Evolutionary conservation across 1,140 invertebrate genomes (phyloP).

Genomic region (Papilio polyxenes): DNA sequence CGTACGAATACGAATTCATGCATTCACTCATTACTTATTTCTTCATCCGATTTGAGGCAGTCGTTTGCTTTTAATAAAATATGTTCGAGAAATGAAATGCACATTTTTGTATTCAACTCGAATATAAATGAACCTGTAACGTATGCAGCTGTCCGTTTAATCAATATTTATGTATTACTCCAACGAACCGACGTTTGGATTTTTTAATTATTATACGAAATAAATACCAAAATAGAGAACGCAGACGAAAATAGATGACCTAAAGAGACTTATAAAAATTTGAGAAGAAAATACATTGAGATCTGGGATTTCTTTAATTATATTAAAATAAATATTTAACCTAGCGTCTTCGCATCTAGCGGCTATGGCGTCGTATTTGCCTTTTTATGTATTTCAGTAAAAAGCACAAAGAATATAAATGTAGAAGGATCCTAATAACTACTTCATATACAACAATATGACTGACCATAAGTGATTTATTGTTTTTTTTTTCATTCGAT

Average conservation of each 20-base stretch:
- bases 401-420: no score
- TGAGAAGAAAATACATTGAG: not conserved
- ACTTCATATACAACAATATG: no score
- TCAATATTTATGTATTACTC: not conserved
- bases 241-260: not conserved
- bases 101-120: constrained; percentile 11
- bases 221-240: not conserved
- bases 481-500: no score
- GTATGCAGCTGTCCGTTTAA: constrained; percentile 12
- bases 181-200: not conserved
- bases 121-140: constrained; percentile 12
- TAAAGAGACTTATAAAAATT: not conserved
- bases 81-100: constrained; percentile 5
- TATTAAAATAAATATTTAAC: no score
- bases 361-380: no score
- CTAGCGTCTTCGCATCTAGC: no score
- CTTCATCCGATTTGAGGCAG: not conserved
- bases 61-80: constrained; percentile 26
- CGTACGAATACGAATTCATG: constrained; percentile 1
- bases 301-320: not conserved
- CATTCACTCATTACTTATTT: constrained; percentile 13
- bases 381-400: no score
- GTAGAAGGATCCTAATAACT: no score
- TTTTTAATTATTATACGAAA: constrained; percentile 21
- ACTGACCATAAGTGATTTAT: no score